Percentiles rank a stretch among this genome's conserved stretches.
Evolutionary conservation across 2,113 vertebrate species (phyloP).

Genomic region (Myotis davidii): DNA sequence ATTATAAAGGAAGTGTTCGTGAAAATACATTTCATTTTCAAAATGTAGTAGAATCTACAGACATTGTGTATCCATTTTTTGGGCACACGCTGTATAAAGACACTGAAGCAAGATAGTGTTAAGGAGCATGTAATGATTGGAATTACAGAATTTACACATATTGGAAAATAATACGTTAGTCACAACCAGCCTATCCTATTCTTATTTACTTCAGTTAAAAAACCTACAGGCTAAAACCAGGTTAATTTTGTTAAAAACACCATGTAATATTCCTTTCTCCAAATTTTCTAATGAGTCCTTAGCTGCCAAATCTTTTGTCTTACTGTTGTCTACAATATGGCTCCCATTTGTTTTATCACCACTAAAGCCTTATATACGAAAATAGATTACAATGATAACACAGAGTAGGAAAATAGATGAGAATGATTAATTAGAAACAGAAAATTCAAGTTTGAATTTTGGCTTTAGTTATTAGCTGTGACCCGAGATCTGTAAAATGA

Average conservation of each 20-base stretch:
- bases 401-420: not conserved
- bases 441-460: slow-evolving; percentile 43
- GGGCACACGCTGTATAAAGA: not conserved
- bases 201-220: slow-evolving; percentile 18
- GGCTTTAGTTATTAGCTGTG: slow-evolving; percentile 3
- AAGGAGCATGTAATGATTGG: not conserved
- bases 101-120: not conserved
- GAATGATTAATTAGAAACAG: not conserved
- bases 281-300: not conserved
- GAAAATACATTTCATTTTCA: no score
- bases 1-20: no score
- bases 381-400: not conserved
- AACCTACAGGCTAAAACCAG: not conserved
- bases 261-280: not conserved
- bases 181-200: not conserved
- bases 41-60: no score
- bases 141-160: slow-evolving; percentile 20
- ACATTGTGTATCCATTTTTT: no score
- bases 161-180: not conserved
- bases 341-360: not conserved
- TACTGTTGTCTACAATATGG: not conserved
- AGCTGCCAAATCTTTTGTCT: not conserved
- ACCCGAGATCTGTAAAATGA: not conserved
- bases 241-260: slow-evolving; percentile 36
- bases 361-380: not conserved